A percentile compares a stretch with the other conserved stretches of the same genome.
These are phyloP conservation scores for Listrodromus nycthemerus DNA, from an alignment of 2,888 invertebrate species.

Conservation along the genomic window DNA sequence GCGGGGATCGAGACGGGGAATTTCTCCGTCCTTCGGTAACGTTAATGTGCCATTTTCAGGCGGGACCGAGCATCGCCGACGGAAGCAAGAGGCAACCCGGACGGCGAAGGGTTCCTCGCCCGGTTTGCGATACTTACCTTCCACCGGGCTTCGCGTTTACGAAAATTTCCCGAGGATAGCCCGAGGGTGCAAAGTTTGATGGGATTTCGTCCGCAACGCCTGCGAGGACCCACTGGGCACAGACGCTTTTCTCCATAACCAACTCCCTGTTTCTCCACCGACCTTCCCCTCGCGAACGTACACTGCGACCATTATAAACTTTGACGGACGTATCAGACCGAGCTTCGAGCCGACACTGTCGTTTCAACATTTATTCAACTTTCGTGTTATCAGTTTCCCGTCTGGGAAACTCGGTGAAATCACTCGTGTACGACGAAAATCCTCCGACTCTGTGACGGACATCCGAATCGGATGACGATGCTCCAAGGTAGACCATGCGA, in stretches of 20 bases:
- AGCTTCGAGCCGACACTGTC: neutral
- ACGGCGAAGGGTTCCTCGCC: neutral
- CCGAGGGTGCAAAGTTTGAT: slow-evolving; percentile 70
- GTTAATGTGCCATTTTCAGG: slow-evolving; percentile 54
- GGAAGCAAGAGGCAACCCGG: slow-evolving; percentile 32
- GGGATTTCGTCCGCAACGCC: slow-evolving; percentile 68
- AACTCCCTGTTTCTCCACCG: neutral
- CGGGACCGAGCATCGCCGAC: slow-evolving; percentile 18
- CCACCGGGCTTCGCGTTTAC: slow-evolving; percentile 53
- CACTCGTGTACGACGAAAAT: slow-evolving; percentile 16
- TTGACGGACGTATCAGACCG: slow-evolving; percentile 30
- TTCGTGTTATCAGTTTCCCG: slow-evolving; percentile 30
- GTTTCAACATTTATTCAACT: slow-evolving; percentile 46
- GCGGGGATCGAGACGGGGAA: neutral
- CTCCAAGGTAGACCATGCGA: too few relatives aligned
- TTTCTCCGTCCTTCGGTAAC: neutral
- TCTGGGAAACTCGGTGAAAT: slow-evolving; percentile 25
- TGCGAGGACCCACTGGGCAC: slow-evolving; percentile 41
- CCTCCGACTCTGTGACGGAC: neutral
- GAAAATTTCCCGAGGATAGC: slow-evolving; percentile 65
- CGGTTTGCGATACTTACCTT: slow-evolving; percentile 52
- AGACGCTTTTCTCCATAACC: slow-evolving; percentile 39
- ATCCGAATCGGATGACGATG: neutral
- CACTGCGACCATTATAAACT: slow-evolving; percentile 68
- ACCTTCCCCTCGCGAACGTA: slow-evolving; percentile 10